Evolutionary conservation across 2,888 invertebrate species (phyloP), one percentile per base, ranked within the genome.

Genomic region (Mesorhabditis spiculigera): DNA sequence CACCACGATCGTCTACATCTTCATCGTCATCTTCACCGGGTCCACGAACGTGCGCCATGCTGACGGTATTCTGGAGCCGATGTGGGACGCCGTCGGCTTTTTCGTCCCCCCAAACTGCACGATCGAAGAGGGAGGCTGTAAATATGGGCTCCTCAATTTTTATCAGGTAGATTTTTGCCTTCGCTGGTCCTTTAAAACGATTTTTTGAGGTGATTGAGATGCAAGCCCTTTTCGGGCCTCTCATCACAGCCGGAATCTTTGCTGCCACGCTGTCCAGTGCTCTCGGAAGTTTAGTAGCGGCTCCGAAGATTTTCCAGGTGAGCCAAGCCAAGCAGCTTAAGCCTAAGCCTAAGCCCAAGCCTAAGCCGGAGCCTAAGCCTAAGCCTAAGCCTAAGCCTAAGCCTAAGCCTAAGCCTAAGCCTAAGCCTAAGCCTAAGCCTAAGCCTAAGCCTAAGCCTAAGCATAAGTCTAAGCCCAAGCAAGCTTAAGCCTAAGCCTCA

Each of bases 231-330:
- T 85, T 83, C 82, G 92, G 93, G 13, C 93, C 94, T 0, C 89
- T 97, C 41, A 95, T 95, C 84, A 93, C 94, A 87, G 94, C 93
- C 4, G 97, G 97, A 0, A 95, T 96, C 86, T 96, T 94, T 88
- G 95, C 96, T 2, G 97, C 97, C 4, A 96, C 97, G 0, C 89
- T 97, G 5, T 95, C 95, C 65, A 96, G 96, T 0, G 95, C 96
- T 0, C 89, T 97, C 62, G 97, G 96, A 0, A 94, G 95, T 88
- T 89, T 97, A 73, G 90, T 97, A 62, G 94, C 95, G 0, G 96
- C 97, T 4, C 97, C 97, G 4, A 90, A 90, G 84, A 89, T 89
- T 45, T 89, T 89, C 77, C 89, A 89, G 86, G 88, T 50, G n/a
- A 3, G 8, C 58, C n/a, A 28, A 28, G 28, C 28, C 28, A 28